Evolutionary conservation across 2,797 vertebrate genomes (phyloP).

Genomic region (Silurus aristotelis): DNA sequence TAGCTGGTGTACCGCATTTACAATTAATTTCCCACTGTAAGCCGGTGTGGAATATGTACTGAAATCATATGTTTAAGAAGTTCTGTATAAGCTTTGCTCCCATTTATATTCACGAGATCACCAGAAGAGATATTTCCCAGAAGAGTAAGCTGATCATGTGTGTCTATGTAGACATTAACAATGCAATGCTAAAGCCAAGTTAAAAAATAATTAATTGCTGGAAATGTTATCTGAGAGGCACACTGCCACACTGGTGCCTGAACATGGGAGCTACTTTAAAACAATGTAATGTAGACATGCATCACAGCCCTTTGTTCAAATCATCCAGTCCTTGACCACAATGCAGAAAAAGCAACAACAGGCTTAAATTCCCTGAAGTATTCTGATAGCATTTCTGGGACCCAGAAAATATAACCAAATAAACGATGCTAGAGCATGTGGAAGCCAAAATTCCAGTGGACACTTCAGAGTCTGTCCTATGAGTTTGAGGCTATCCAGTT

Average conservation of each 20-base stretch:
- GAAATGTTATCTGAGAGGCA: background rate
- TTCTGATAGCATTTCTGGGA: background rate
- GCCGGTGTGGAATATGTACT: background rate
- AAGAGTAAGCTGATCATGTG: background rate
- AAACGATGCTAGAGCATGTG: background rate
- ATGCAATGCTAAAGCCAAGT: background rate
- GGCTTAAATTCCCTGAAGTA: background rate
- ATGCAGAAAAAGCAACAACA: background rate
- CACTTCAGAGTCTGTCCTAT: background rate
- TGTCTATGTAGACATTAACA: background rate
- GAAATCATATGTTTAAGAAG: too few relatives aligned
- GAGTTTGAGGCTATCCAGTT: background rate
- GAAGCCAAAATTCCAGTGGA: background rate
- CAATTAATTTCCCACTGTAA: background rate
- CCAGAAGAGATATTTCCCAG: background rate
- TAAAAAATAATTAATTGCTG: background rate
- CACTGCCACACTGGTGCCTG: background rate
- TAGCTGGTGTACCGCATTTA: background rate
- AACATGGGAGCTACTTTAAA: background rate
- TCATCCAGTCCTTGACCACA: background rate
- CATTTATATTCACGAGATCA: background rate
- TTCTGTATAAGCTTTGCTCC: background rate
- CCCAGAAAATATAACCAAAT: background rate
- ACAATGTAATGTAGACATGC: background rate
- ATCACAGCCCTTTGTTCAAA: background rate